These are phyloP conservation scores for Pachyrhynchus sulphureomaculatus DNA, from an alignment of 1,140 invertebrate genomes.

Conservation along the genomic window DNA sequence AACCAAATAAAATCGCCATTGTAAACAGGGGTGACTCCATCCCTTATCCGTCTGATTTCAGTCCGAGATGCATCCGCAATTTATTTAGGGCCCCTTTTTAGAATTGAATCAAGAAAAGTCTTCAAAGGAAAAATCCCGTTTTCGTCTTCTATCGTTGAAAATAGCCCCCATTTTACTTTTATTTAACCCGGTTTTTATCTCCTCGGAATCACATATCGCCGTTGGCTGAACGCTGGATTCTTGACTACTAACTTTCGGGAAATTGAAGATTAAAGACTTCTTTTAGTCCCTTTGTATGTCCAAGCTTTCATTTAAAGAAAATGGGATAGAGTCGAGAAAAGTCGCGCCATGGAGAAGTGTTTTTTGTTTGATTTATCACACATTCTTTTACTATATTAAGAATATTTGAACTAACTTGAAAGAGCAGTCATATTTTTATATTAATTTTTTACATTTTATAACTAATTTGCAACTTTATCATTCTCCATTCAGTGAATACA, in stretches of 20 bases:
- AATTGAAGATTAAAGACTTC: slow-evolving; percentile 44
- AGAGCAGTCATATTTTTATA: too few relatives aligned
- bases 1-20: slow-evolving; percentile 24
- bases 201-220: slow-evolving; percentile 36
- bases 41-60: slow-evolving; percentile 12
- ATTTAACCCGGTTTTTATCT: slow-evolving; percentile 46
- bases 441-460: too few relatives aligned
- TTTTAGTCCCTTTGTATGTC: slow-evolving; percentile 13
- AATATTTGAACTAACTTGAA: too few relatives aligned
- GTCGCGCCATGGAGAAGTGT: neutral
- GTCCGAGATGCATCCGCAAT: slow-evolving; percentile 42
- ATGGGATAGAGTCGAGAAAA: slow-evolving; percentile 2
- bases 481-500: too few relatives aligned
- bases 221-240: slow-evolving; percentile 36
- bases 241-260: slow-evolving; percentile 44
- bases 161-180: slow-evolving; percentile 48
- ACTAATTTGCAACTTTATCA: too few relatives aligned
- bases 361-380: neutral
- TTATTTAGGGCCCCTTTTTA: slow-evolving; percentile 46
- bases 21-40: slow-evolving; percentile 12
- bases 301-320: neutral
- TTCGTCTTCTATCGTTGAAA: slow-evolving; percentile 33
- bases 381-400: too few relatives aligned
- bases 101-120: slow-evolving; percentile 49
- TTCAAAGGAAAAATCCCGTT: slow-evolving; percentile 44